Evolutionary conservation across 2,888 invertebrate genomes (phyloP), one percentile per base, ranked within the genome.

Genomic region (Gisinianus flammeolus): DNA sequence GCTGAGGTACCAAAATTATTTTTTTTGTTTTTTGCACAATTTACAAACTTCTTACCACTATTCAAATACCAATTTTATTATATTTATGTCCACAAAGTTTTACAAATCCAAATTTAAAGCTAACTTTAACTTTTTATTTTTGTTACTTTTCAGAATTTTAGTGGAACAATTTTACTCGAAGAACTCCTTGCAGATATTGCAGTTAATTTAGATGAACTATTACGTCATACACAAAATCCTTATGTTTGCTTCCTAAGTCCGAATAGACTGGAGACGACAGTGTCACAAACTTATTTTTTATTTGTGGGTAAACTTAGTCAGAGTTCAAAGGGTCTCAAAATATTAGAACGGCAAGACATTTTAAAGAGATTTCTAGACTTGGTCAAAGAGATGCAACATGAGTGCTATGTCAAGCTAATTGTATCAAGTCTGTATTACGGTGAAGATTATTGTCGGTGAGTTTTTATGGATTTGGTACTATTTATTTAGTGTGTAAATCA

Each of bases 201-300:
- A 76, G 89, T 90, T 28, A 93, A 94, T 85, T 90, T 95, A 75
- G 82, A 84, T 35, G 89, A 90, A 81, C 91, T 92, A 16, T 92
- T 95, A 69, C 91, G 91, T 66, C 91, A 91, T 1, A 91, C 92
- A 0, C 90, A 91, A 83, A 92, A 92, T 83, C 94, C 94, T 0
- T 94, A 95, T 86, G 95, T 95, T 86, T 94, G 94, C 83, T 88
- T 95, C 26, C 94, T 96, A 85, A 94, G 94, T 87, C 96, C 96
- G 0, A 92, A 93, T 84, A 93, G 94, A 86, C 92, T 96, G 91
- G 90, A 92, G 84, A 94, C 92, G 85, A 95, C 96, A 0, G 93
- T 95, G 89, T 94, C 95, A 86, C 96, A 96, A 87, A 93, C 94
- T 89, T 98, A 97, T 89, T 98, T 98, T 88, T 90, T 98, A 66